These are phyloP conservation scores for Agrilus mali DNA, from an alignment of 2,888 invertebrate species.

Conservation along the genomic window DNA sequence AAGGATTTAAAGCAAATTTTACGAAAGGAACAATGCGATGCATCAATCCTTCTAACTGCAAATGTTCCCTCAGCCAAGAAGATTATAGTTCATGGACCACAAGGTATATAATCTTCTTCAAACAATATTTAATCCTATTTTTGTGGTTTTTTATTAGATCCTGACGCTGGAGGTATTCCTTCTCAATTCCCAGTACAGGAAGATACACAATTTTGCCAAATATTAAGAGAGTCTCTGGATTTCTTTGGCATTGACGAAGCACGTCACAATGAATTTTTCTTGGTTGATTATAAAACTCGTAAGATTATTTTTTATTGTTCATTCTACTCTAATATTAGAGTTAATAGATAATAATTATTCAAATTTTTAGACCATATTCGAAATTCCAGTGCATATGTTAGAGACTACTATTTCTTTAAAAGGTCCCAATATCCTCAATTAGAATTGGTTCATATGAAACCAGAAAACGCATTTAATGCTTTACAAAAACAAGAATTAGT, in stretches of 20 bases:
- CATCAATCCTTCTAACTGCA: slow-evolving; percentile 91
- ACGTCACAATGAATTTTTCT: slow-evolving; percentile 77
- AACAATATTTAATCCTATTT: neutral
- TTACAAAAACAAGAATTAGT: slow-evolving; percentile 82
- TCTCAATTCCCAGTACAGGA: slow-evolving; percentile 98
- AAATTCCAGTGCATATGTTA: slow-evolving; percentile 86
- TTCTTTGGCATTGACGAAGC: slow-evolving; percentile 94
- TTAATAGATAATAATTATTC: neutral
- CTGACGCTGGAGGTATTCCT: slow-evolving; percentile 88
- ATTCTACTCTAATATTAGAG: neutral
- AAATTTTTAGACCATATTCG: slow-evolving; percentile 77
- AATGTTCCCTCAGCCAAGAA: slow-evolving; percentile 99
- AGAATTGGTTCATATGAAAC: slow-evolving; percentile 84
- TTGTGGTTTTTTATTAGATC: slow-evolving; percentile 36
- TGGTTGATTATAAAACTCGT: slow-evolving; percentile 99
- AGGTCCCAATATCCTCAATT: slow-evolving; percentile 97
- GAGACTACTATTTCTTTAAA: slow-evolving; percentile 65
- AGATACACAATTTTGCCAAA: slow-evolving; percentile 91
- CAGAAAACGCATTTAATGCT: slow-evolving; percentile 79
- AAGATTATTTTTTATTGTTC: slow-evolving; percentile 34
- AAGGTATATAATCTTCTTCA: slow-evolving; percentile 33
- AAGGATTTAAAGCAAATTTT: slow-evolving; percentile 98
- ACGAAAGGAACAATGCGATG: slow-evolving; percentile 97
- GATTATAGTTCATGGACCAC: slow-evolving; percentile 91
- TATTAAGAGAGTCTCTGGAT: slow-evolving; percentile 89